Evolutionary conservation across 2,888 invertebrate species (phyloP), one percentile per base, ranked within the genome.

Genomic region (Caenorhabditis sinica): DNA sequence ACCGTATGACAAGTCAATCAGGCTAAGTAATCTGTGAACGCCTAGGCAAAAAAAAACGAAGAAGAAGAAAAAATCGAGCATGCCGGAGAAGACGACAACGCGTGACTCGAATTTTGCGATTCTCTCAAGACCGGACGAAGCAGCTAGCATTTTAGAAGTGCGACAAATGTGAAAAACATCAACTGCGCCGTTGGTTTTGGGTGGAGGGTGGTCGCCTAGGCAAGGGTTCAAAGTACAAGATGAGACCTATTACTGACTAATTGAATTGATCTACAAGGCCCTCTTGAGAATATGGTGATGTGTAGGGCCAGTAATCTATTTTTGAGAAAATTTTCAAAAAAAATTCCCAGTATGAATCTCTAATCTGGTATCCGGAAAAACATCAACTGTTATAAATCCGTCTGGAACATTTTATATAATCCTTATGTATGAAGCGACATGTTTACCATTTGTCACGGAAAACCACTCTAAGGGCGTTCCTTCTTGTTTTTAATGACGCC

Each of bases 81-180:
- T 51, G 13, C 33, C 17, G 25, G 56, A 71, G 28, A 63, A 58
- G 36, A 36, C 58, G 58, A 25, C 53, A 72, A 45, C 65, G 80
- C 72, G 66, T 80, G 80, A 80, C 72, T 72, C 40, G 43, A 56
- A 80, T 72, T 80, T 80, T 53, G 66, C 56, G 79, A 79, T 71
- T 71, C 71, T 63, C 79, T 61, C 60, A 71, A 61, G 61, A 60
- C 58, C 40, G 56, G 71, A 69, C 60, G 68, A 61, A 51, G 28
- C 33, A 17, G 68, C 76, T 49, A 65, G 56, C 66, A 73, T 76
- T 77, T 71, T 45, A 72, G 71, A 65, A 71, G 66, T 63, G 72
- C 65, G 65, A 66, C 56, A 73, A 33, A 66, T 65, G 72, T 58
- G 66, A 60, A 72, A 72, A 76, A 76, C 68, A 76, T 49, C 43